Conservation (phyloP, 2,113 vertebrate species). For the Nibea coibor region DNA sequence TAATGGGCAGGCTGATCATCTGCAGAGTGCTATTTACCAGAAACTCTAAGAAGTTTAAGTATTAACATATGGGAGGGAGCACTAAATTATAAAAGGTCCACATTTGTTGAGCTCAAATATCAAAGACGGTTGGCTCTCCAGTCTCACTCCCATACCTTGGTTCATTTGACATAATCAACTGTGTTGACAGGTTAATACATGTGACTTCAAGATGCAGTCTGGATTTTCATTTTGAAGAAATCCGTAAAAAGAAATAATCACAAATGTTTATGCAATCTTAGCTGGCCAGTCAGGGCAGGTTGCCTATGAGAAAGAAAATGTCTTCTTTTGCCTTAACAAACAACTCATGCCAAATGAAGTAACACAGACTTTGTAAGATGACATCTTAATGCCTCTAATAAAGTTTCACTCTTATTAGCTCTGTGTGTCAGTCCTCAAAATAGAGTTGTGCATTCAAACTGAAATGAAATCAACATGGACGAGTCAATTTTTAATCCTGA, state of each 20-base stretch:
- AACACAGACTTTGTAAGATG: neutral
- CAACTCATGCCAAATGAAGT: neutral
- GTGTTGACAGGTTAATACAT: conserved; percentile 30
- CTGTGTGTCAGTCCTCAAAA: neutral
- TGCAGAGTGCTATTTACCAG: conserved; percentile 20
- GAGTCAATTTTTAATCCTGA: neutral
- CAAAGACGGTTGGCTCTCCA: conserved; percentile 20
- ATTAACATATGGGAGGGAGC: conserved; percentile 45
- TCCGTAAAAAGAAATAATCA: neutral
- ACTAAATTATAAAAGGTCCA: conserved; percentile 13
- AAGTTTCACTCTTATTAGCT: neutral
- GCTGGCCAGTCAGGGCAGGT: neutral
- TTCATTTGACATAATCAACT: conserved; percentile 14
- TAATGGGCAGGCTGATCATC: conserved; percentile 32
- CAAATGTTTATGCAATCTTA: neutral
- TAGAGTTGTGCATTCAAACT: neutral
- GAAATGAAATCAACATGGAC: neutral
- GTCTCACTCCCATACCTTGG: neutral
- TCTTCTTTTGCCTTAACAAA: neutral
- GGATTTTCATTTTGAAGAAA: neutral
- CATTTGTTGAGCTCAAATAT: conserved; percentile 44
- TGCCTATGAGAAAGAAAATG: neutral
- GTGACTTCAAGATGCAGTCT: neutral
- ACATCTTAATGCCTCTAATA: neutral
- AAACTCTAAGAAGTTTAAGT: conserved; percentile 35